Base-by-base conservation (phyloP, 2,888 invertebrate genomes). In the Anoplius nigerrimus region DNA sequence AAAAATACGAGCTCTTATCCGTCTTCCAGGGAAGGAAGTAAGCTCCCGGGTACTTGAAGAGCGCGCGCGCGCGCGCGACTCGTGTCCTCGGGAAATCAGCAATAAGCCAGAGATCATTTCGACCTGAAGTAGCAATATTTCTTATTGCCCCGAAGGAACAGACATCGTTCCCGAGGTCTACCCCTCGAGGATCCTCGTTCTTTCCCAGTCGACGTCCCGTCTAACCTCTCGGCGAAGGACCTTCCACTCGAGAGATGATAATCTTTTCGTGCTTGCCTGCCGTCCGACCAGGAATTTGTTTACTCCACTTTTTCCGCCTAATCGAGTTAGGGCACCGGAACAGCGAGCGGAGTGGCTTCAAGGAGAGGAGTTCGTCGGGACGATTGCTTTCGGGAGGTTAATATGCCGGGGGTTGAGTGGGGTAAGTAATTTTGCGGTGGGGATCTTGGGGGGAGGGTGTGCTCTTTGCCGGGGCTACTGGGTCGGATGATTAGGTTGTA, bases 61-160 rank as follows among this genome's bases (percentile, higher is more conserved):
- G 34, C 34, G 11, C 1, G 34, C 34, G 34, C 11, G 11, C 11
- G 34, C 11, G 8, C 11, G 34, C 6, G 34, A 34, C 62, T 69
- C 66, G 66, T 61, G 71, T 64, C 72, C 58, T 63, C 68, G 67
- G 66, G 22, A 66, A 68, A 67, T 65, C 69, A 69, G 66, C 80
- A 84, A 83, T 85, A 83, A 83, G 75, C 77, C 74, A 72, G 77
- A 76, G 75, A 80, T 78, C 79, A 76, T 77, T 77, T 68, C 71
- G 64, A 78, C 73, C 72, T 76, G 80, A 75, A 83, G 79, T 82
- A 83, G 83, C 84, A 85, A 85, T 84, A 85, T 82, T 83, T 84
- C 80, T 84, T 80, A 81, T 78, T 78, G 82, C 75, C 76, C 64
- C 68, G 71, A 62, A 77, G 73, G 72, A 71, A 66, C 69, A 69